Evolutionary conservation across 2,888 invertebrate species (phyloP), one percentile per base, ranked within the genome.

Genomic region (Oconnorella tubifera): DNA sequence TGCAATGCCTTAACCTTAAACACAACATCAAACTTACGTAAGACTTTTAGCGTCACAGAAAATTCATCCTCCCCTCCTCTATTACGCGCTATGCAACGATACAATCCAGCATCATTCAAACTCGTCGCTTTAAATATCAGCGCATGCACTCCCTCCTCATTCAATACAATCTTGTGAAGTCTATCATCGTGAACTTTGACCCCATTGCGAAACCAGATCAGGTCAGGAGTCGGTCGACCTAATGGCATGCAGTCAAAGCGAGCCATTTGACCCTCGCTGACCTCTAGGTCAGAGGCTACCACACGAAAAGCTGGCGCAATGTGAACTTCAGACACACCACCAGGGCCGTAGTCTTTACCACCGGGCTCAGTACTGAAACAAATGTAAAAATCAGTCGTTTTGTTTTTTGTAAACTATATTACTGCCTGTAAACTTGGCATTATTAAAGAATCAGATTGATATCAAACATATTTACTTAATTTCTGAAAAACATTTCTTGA

Each of bases 121-220:
- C 92, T 92, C 79, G 89, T 90, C 79, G 89, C 89, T 74, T 93
- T 92, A 81, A 98, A 94, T 90, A 97, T 94, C 75, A 98, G 87
- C 53, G 97, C 93, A 83, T 97, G 92, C 83, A 92, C 92, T n/a
- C 62, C 97, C 68, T 92, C 91, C 85, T 97, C 97, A 84, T 97
- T 97, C 70, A 97, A 92, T 78, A 97, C 87, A 69, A 80, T 77
- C 77, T 82, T 82, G 72, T 82, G 82, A 77, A 91, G 90, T 79
- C 88, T 87, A 85, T 96, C 95, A 83, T 95, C 92, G 76, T 87
- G 87, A 67, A 97, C 90, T 71, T 87, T 84, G 56, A 86, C 69
- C 50, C 89, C 90, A 76, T 95, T 89, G 78, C 90, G 90, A 78
- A 85, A 88, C 96, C 96, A 97, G 19, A 86, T 86, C 70, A 99